Conservation (phyloP, 2,797 vertebrate species). For the Phrynocephalus guinanensis region DNA sequence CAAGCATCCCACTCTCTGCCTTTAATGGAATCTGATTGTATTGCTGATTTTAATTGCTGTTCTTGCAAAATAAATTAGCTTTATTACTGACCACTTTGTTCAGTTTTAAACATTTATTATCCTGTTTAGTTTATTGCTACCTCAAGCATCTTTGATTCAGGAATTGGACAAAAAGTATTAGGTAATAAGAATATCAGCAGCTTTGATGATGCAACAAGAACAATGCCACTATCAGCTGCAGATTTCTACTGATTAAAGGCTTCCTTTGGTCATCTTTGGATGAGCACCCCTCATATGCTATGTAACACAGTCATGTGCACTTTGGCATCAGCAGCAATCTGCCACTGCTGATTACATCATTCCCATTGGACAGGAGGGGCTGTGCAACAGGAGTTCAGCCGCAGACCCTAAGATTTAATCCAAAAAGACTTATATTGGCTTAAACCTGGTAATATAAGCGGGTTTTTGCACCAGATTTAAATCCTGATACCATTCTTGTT, state of each 20-base stretch:
- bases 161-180: not conserved
- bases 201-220: too few relatives aligned
- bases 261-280: too few relatives aligned
- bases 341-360: too few relatives aligned
- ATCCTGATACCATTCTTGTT: too few relatives aligned
- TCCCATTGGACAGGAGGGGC: too few relatives aligned
- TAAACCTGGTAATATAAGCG: not conserved
- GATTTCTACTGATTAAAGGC: too few relatives aligned
- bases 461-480: too few relatives aligned
- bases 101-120: conserved; percentile 24
- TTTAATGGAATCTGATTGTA: conserved; percentile 16
- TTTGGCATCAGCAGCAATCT: too few relatives aligned
- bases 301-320: too few relatives aligned
- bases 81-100: conserved; percentile 23
- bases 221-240: too few relatives aligned
- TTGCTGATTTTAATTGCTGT: not conserved
- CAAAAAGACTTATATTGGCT: not conserved
- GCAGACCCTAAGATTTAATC: not conserved
- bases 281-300: too few relatives aligned
- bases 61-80: not conserved
- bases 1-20: not conserved
- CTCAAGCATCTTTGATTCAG: not conserved
- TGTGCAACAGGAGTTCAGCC: too few relatives aligned
- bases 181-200: not conserved
- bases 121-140: not conserved